Conservation (phyloP, 2,888 invertebrate species). For the Lithophane leautieri region DNA sequence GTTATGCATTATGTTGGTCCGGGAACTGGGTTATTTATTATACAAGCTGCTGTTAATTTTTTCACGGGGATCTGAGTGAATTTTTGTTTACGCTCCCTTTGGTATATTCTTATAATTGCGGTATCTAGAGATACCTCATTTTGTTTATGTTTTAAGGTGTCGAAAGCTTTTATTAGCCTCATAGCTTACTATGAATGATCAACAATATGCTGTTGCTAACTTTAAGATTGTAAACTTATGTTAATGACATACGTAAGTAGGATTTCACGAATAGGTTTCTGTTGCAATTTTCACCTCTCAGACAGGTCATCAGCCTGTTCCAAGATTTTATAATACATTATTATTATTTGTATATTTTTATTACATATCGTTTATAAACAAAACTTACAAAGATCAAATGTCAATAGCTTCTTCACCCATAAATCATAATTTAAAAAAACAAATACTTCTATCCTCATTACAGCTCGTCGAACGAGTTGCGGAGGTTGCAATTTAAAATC, state of each 20-base stretch:
- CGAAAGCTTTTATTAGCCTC: background rate
- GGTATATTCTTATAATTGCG: conserved; percentile 7
- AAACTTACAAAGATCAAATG: background rate
- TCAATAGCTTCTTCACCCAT: background rate
- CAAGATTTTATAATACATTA: background rate
- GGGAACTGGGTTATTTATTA: conserved; percentile 61
- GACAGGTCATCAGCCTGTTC: background rate
- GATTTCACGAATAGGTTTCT: background rate
- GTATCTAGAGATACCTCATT: background rate
- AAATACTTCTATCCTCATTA: conserved; percentile 52
- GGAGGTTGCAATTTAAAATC: conserved; percentile 66
- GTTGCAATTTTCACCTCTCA: background rate
- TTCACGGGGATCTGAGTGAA: conserved; percentile 31
- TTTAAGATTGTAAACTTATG: background rate
- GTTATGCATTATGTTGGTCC: conserved; percentile 58
- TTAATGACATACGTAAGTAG: background rate
- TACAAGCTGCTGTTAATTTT: conserved; percentile 48
- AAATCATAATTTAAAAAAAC: conserved; percentile 48
- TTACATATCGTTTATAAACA: background rate
- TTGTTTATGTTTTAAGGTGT: background rate
- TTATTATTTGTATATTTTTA: too few relatives aligned
- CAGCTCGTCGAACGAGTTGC: conserved; percentile 36
- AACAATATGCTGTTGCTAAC: background rate
- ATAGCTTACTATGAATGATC: background rate
- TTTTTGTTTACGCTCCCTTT: conserved; percentile 29